Percentiles rank a stretch among this genome's conserved stretches.
These are phyloP conservation scores for Itoplectis maculator DNA, from an alignment of 2,888 invertebrate species.

Conservation along the genomic window DNA sequence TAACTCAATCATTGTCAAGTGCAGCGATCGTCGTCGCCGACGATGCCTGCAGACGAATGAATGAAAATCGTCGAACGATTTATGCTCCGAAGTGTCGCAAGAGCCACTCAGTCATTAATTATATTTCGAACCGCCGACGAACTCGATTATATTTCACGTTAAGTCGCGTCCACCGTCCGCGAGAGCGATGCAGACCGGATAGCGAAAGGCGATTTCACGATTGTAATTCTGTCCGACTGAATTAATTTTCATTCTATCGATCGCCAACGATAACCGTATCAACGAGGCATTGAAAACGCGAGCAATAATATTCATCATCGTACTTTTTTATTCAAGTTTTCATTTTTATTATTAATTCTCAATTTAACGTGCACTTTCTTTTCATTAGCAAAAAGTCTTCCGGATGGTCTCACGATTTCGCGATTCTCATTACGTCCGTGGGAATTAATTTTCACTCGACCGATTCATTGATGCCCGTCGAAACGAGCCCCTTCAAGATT, in stretches of 20 bases:
- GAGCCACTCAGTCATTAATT: background rate
- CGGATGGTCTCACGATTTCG: no score
- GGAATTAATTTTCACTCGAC: no score
- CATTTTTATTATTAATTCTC: no score
- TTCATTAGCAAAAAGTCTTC: no score
- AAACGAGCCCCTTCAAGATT: background rate
- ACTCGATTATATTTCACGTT: constrained; percentile 15
- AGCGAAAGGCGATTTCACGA: constrained; percentile 1
- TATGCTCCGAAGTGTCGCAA: background rate
- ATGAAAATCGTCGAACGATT: constrained; percentile 16
- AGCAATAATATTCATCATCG: no score
- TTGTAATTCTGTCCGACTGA: background rate
- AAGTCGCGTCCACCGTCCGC: background rate
- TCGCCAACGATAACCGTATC: background rate
- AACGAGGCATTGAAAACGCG: no score
- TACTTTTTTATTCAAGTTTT: no score
- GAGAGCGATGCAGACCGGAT: background rate
- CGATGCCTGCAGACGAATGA: background rate
- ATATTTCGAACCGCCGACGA: constrained; percentile 9
- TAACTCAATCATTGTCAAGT: constrained; percentile 21
- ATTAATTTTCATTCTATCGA: constrained; percentile 11
- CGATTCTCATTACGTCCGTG: no score
- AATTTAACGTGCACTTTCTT: no score
- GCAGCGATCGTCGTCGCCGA: background rate
- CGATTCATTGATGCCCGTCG: no score